Evolutionary conservation across 2,888 invertebrate species (phyloP).

Genomic region (Hyposoter dolosus): DNA sequence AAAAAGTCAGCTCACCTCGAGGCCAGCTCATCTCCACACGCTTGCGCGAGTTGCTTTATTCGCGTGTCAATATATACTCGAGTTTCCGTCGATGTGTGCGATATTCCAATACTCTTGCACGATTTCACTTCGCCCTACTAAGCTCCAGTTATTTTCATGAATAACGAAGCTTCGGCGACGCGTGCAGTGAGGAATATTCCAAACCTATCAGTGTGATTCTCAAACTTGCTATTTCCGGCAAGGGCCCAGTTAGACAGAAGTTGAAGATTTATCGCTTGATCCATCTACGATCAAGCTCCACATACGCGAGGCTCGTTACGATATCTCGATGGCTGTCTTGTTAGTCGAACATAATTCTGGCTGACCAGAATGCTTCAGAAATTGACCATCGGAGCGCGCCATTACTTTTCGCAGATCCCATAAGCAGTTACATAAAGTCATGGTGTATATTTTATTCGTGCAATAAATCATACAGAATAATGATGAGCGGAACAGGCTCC

Average conservation of each 20-base stretch:
- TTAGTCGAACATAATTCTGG: neutral
- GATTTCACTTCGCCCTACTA: slow-evolving; percentile 54
- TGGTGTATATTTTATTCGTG: neutral
- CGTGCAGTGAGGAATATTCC: slow-evolving; percentile 39
- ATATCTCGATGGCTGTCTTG: slow-evolving; percentile 20
- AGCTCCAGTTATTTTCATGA: slow-evolving; percentile 51
- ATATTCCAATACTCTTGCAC: slow-evolving; percentile 8
- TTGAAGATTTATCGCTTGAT: slow-evolving; percentile 45
- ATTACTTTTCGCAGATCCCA: neutral
- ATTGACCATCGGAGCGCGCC: neutral
- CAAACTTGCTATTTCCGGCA: slow-evolving; percentile 42
- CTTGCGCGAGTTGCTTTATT: slow-evolving; percentile 16
- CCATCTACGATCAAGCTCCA: slow-evolving; percentile 19
- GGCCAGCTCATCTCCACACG: slow-evolving; percentile 35
- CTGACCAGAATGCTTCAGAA: neutral
- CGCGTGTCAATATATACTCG: neutral
- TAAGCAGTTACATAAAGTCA: neutral
- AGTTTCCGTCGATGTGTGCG: neutral
- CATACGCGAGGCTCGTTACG: slow-evolving; percentile 21
- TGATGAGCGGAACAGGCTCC: neutral
- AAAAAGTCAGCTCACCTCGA: slow-evolving; percentile 41
- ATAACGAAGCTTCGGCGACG: slow-evolving; percentile 50
- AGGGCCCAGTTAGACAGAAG: neutral
- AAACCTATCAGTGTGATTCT: neutral
- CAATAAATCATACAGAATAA: neutral